Evolutionary conservation across 1,140 invertebrate genomes (phyloP).

Genomic region (Aphaenogaster ashmeadi): DNA sequence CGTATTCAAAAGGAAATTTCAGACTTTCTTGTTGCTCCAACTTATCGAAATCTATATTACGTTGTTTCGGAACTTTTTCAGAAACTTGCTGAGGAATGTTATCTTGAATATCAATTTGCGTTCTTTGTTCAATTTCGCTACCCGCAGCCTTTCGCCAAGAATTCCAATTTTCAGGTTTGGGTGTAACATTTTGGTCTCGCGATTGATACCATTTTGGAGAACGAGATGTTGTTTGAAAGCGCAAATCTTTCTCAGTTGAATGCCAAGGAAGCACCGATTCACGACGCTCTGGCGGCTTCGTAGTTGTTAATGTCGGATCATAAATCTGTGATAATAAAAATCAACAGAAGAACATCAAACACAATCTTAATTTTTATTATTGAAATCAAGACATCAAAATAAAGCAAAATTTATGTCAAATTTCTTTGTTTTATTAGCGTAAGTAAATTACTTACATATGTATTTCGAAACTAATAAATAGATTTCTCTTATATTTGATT

Average conservation of each 20-base stretch:
- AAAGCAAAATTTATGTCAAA: not conserved
- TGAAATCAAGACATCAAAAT: not conserved
- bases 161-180: conserved; percentile 54
- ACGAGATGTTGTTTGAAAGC: conserved; percentile 62
- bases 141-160: conserved; percentile 63
- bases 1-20: not conserved
- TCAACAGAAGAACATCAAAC: not conserved
- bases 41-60: not conserved
- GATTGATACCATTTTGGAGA: conserved; percentile 55
- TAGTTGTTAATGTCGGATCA: conserved; percentile 79
- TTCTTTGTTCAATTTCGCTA: conserved; percentile 70
- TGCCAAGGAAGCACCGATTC: conserved; percentile 79
- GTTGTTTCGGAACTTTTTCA: conserved; percentile 12
- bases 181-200: not conserved
- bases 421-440: not conserved
- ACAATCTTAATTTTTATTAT: not conserved
- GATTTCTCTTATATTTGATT: not conserved
- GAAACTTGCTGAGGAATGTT: not conserved
- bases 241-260: conserved; percentile 46
- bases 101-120: conserved; percentile 35
- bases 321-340: conserved; percentile 79
- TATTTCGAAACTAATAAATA: not conserved
- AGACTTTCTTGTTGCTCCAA: conserved; percentile 38
- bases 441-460: not conserved
- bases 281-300: conserved; percentile 80